These are phyloP conservation scores for Orgyia antiqua DNA, from an alignment of 2,888 invertebrate species.

Conservation along the genomic window DNA sequence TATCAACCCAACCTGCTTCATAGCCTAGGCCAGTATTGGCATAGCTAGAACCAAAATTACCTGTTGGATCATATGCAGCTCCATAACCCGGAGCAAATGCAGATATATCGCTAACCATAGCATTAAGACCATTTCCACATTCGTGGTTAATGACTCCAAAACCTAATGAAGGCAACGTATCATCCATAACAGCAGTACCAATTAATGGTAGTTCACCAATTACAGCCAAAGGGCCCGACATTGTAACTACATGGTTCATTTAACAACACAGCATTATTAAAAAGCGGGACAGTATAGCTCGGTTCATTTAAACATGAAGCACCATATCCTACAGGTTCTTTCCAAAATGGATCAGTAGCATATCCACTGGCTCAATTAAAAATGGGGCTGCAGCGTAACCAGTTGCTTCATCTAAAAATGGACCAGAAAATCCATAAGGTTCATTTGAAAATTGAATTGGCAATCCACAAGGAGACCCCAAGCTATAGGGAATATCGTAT, in stretches of 20 bases:
- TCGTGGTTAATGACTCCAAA: constrained; percentile 32
- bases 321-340: too few relatives aligned
- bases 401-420: too few relatives aligned
- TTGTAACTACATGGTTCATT: too few relatives aligned
- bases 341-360: too few relatives aligned
- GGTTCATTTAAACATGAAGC: too few relatives aligned
- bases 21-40: too few relatives aligned
- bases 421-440: constrained; percentile 1
- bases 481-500: not conserved
- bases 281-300: too few relatives aligned
- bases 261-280: too few relatives aligned
- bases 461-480: constrained; percentile 1
- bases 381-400: too few relatives aligned
- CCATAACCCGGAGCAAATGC: constrained; percentile 2
- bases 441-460: not conserved
- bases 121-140: constrained; percentile 29
- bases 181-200: constrained; percentile 31
- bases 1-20: not conserved
- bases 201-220: constrained; percentile 34
- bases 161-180: constrained; percentile 35
- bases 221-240: constrained; percentile 29
- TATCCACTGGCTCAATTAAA: too few relatives aligned
- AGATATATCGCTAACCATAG: constrained; percentile 14
- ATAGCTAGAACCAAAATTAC: too few relatives aligned
- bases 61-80: too few relatives aligned